Evolutionary conservation across 2,113 vertebrate genomes (phyloP).

Genomic region (Tachycineta bicolor): DNA sequence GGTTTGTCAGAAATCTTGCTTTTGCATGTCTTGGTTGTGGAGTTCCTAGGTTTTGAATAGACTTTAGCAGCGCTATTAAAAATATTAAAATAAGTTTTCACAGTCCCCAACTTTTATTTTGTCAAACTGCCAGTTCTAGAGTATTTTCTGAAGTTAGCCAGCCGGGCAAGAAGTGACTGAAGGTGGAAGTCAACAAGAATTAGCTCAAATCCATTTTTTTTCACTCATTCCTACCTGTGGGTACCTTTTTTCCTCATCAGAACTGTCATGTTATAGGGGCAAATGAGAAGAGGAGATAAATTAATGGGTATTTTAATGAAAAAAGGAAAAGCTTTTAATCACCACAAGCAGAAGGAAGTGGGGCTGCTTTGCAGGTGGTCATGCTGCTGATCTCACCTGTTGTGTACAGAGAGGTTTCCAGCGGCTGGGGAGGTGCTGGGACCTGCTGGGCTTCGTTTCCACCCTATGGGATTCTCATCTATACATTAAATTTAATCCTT

Average conservation of each 20-base stretch:
- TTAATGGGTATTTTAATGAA: background rate
- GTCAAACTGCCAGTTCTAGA: background rate
- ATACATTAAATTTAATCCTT: background rate
- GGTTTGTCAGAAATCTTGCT: background rate
- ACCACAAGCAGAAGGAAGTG: background rate
- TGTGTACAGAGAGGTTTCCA: background rate
- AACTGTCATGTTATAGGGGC: background rate
- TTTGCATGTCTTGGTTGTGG: background rate
- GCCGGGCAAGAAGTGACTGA: background rate
- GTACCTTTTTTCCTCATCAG: background rate
- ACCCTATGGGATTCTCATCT: background rate
- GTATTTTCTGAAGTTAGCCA: background rate
- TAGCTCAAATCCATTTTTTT: background rate
- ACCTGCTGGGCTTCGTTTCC: background rate
- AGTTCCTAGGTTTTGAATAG: background rate
- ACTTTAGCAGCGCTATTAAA: background rate
- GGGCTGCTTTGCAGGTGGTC: background rate
- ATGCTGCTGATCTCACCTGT: background rate
- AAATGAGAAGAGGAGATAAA: background rate
- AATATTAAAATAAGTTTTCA: background rate
- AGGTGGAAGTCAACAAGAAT: background rate
- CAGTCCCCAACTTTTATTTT: background rate
- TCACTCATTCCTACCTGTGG: background rate
- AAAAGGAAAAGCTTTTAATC: background rate
- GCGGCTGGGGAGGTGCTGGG: background rate